phyloP scores from a whole-genome alignment of 2,888 invertebrate species.

The Troides aeacus region DNA sequence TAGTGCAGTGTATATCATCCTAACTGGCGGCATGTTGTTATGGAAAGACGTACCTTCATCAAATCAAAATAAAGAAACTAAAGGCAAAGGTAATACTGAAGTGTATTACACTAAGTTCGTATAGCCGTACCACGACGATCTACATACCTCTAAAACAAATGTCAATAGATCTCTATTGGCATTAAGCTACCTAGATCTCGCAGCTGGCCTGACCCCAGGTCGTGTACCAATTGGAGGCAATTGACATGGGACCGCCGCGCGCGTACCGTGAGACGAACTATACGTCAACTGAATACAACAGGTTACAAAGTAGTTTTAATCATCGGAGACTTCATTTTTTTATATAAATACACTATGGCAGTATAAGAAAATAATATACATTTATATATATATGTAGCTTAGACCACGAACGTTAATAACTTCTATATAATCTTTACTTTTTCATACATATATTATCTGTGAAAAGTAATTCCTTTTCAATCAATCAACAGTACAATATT shows the following conservation, averaged over 20 bases:
- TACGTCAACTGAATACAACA: neutral
- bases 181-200: constrained; percentile 31
- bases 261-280: constrained; percentile 21
- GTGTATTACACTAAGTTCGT: constrained; percentile 3
- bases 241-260: constrained; percentile 46
- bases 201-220: constrained; percentile 48
- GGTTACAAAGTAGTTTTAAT: neutral
- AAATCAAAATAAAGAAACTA: too few species aligned
- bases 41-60: too few species aligned
- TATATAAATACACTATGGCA: neutral
- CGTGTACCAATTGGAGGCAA: constrained; percentile 54
- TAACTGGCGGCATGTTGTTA: too few species aligned
- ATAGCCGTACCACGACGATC: neutral
- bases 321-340: neutral
- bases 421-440: too few species aligned
- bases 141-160: constrained; percentile 19
- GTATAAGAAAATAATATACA: too few species aligned
- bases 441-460: too few species aligned
- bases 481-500: too few species aligned
- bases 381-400: too few species aligned
- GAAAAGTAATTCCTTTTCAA: too few species aligned
- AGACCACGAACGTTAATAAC: too few species aligned
- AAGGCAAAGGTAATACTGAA: neutral
- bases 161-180: constrained; percentile 32
- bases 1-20: too few species aligned